phyloP scores from a whole-genome alignment of 2,797 vertebrate genomes.

The Gambusia yucatana region DNA sequence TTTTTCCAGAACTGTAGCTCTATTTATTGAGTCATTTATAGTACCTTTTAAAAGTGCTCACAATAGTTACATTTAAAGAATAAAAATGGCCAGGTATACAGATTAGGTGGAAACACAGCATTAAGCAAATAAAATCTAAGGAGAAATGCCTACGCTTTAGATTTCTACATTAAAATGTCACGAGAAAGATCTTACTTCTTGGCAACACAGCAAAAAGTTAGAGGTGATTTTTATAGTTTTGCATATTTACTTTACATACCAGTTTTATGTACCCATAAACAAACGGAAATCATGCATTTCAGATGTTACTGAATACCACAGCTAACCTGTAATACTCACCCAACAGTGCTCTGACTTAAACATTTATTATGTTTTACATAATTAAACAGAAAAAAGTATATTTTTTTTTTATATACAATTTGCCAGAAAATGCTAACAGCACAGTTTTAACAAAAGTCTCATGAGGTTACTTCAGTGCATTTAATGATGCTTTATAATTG shows the following conservation, averaged over 20 bases:
- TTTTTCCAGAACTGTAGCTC: not conserved
- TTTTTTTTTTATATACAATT: not conserved
- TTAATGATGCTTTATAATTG: not conserved
- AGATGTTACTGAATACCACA: not conserved
- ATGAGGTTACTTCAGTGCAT: not conserved
- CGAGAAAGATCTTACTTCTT: not conserved
- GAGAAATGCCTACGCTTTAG: not conserved
- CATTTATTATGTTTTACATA: not conserved
- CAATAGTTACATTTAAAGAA: not conserved
- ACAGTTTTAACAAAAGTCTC: not conserved
- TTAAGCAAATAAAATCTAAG: not conserved
- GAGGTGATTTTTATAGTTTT: not conserved
- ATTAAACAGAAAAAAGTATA: not conserved
- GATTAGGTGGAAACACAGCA: not conserved
- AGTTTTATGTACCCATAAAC: not conserved
- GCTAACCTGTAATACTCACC: not conserved
- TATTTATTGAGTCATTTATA: not conserved
- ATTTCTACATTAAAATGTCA: not conserved
- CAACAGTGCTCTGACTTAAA: not conserved
- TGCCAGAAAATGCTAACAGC: not conserved
- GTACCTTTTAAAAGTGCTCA: not conserved
- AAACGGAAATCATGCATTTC: not conserved
- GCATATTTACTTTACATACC: not conserved
- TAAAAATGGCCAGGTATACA: not conserved
- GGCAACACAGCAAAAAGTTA: not conserved